Evolutionary conservation across 37 sponge, comb jelly and placozoan species (phyloP), one percentile per base, ranked within the genome.

Genomic region (Hormiphora californensis): DNA sequence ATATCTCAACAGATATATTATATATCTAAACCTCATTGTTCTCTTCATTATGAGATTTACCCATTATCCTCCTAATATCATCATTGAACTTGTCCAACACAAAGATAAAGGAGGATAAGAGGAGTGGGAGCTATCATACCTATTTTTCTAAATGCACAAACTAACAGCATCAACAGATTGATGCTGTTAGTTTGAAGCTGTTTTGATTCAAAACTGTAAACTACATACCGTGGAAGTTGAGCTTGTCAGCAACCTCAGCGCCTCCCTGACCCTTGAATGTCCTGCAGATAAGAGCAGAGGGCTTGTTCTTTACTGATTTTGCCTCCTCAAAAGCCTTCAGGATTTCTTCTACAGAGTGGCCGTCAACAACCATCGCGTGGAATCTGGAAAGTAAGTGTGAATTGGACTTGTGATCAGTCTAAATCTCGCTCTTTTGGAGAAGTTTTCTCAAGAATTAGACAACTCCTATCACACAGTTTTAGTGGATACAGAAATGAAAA

Each of bases 341-440:
- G 25, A 97, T 5, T 0, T 54, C 92, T 89, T 91, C 89, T 0
- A 97, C 88, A 69, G 89, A 88, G 49, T 97, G 94, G 22, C 98
- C 98, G 85, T 97, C 95, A 30, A 97, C 93, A 54, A 97, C 89
- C 32, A 93, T 91, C 33, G 95, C 91, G 55, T 97, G 88, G 86
- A 86, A 93, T 12, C 91, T 89, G 85, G 17, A 63, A 15, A 54
- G 63, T 0, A n/a, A 21, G 39, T 51, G 73, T 0, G 39, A 63
- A 46, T 25, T 0, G 55, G 51, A 23, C 31, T 15, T 7, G 34
- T 17, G 12, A 46, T 46, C 11, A 12, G 12, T 46, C 51, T 46
- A 46, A 46, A 46, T 46, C 8, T 46, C 8, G 12, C 12, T 46
- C 12, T 46, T 46, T 12, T 46, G 51, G 51, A 46, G 51, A 17